These are phyloP conservation scores for Sipha flava DNA, from an alignment of 1,140 invertebrate genomes.

Conservation along the genomic window DNA sequence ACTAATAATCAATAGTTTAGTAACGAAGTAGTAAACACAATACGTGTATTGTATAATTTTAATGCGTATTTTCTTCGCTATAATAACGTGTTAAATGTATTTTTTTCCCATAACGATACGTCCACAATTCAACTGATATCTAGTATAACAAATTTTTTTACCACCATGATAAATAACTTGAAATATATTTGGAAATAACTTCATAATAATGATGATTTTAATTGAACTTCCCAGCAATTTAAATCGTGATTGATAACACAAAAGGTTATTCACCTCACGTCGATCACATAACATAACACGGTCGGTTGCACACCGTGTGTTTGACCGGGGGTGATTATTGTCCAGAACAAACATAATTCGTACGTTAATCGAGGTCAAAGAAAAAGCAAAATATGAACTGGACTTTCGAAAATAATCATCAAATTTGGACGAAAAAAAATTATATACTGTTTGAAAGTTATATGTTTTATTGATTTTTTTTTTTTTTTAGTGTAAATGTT, in stretches of 20 bases:
- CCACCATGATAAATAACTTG: no score
- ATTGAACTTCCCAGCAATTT: neutral
- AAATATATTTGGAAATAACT: neutral
- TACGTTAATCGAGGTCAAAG: neutral
- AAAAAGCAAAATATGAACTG: neutral
- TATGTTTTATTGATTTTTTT: neutral
- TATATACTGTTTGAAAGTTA: no score
- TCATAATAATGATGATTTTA: no score
- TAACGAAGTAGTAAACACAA: no score
- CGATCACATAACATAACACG: neutral
- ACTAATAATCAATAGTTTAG: no score
- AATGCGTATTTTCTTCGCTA: no score
- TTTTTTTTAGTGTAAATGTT: neutral
- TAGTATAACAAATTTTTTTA: no score
- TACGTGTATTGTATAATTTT: no score
- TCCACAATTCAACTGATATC: no score
- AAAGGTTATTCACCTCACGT: neutral
- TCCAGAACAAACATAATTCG: neutral
- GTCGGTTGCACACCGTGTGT: neutral
- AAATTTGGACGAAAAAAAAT: no score
- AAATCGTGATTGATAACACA: neutral
- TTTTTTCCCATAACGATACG: no score
- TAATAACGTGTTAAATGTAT: no score
- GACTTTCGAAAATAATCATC: neutral
- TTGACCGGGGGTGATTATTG: constrained; percentile 13